These are phyloP conservation scores for Sus scrofa DNA, from an alignment of 2,113 vertebrate genomes.

Conservation along the genomic window T2T-Sscrofa CM000827.6:37210001-37210500, in stretches of 20 bases:
- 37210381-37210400: conserved; percentile 88
- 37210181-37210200: conserved; percentile 90
- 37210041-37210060: conserved; percentile 87
- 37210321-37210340: conserved; percentile 85
- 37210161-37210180: conserved; percentile 90
- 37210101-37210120: conserved; percentile 93
- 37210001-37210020: conserved; percentile 82
- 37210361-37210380: conserved; percentile 89
- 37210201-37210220: conserved; percentile 89
- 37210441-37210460: conserved; percentile 92
- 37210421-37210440: conserved; percentile 91
- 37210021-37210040: conserved; percentile 85
- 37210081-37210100: conserved; percentile 85
- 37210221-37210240: conserved; percentile 88
- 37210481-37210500: conserved; percentile 99
- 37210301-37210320: conserved; percentile 57
- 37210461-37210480: conserved; percentile 97
- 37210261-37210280: conserved; percentile 72
- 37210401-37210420: conserved; percentile 90
- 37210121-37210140: conserved; percentile 91
- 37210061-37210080: conserved; percentile 86
- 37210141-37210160: conserved; percentile 85
- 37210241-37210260: conserved; percentile 88
- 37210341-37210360: conserved; percentile 88
- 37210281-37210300: conserved; percentile 79